These are phyloP conservation scores for Pycnonotus jocosus DNA, from an alignment of 2,113 vertebrate genomes.

Conservation along the genomic window DNA sequence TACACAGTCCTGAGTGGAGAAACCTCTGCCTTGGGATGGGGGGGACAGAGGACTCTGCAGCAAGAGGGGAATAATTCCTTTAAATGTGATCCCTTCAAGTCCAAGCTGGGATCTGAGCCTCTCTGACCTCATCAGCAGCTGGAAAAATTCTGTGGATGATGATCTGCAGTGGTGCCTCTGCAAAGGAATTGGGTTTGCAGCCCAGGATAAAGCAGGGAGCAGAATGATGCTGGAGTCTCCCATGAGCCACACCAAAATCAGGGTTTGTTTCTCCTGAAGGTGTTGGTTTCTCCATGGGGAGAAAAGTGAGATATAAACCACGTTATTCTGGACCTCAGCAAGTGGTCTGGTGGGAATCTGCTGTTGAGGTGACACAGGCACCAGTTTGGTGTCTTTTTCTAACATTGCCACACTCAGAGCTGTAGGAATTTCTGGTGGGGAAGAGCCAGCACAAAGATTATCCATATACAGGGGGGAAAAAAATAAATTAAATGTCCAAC, in stretches of 20 bases:
- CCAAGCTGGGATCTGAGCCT: not conserved
- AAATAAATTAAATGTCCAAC: not conserved
- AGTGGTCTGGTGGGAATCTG: not conserved
- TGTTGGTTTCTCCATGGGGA: not conserved
- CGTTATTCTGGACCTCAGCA: not conserved
- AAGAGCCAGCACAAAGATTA: not conserved
- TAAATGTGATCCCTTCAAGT: not conserved
- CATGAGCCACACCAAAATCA: not conserved
- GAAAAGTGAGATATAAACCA: not conserved
- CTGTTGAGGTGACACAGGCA: not conserved
- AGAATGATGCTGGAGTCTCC: fast-evolving
- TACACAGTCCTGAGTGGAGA: not conserved
- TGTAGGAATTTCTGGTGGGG: not conserved
- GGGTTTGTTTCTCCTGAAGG: not conserved
- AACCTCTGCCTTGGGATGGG: not conserved
- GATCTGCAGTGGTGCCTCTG: not conserved
- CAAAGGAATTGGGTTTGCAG: not conserved
- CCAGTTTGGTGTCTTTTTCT: not conserved
- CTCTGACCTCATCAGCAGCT: not conserved
- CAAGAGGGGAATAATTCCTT: too few species aligned
- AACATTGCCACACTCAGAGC: not conserved
- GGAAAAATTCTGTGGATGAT: not conserved
- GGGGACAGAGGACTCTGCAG: not conserved
- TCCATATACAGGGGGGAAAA: not conserved
- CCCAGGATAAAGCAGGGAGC: not conserved